A percentile compares a stretch with the other conserved stretches of the same genome.
Conservation (phyloP, 2,888 invertebrate species). For the Geotrupes spiniger region DNA sequence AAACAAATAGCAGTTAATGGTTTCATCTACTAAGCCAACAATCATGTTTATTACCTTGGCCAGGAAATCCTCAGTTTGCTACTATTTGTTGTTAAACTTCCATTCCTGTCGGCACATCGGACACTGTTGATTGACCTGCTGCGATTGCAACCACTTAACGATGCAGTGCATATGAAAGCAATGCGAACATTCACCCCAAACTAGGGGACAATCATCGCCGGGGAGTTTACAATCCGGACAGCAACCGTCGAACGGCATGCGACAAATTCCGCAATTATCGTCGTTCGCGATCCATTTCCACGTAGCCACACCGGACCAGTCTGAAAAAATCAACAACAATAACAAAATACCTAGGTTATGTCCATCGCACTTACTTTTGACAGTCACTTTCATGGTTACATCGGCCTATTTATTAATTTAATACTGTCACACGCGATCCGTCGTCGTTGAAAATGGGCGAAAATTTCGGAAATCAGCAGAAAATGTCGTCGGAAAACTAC, state of each 20-base stretch:
- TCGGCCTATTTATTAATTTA: neutral
- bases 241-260: constrained; percentile 98
- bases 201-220: constrained; percentile 96
- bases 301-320: constrained; percentile 94
- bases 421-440: neutral
- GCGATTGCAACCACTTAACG: constrained; percentile 97
- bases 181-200: constrained; percentile 98
- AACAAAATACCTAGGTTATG: constrained; percentile 13
- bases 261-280: constrained; percentile 98
- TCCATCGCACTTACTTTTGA: constrained; percentile 56
- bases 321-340: constrained; percentile 46
- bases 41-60: constrained; percentile 10
- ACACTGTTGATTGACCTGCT: constrained; percentile 81
- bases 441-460: constrained; percentile 11
- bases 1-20: constrained; percentile 4
- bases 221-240: constrained; percentile 97
- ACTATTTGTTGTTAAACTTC: constrained; percentile 87
- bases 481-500: constrained; percentile 15
- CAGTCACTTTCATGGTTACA: constrained; percentile 60
- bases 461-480: constrained; percentile 1
- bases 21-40: neutral
- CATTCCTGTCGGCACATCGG: constrained; percentile 99
- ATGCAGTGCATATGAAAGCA: constrained; percentile 99
- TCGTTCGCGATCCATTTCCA: constrained; percentile 99
- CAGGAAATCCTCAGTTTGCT: constrained; percentile 3